Evolutionary conservation across 2,113 vertebrate genomes (phyloP).

Genomic region (Aptenodytes patagonicus): DNA sequence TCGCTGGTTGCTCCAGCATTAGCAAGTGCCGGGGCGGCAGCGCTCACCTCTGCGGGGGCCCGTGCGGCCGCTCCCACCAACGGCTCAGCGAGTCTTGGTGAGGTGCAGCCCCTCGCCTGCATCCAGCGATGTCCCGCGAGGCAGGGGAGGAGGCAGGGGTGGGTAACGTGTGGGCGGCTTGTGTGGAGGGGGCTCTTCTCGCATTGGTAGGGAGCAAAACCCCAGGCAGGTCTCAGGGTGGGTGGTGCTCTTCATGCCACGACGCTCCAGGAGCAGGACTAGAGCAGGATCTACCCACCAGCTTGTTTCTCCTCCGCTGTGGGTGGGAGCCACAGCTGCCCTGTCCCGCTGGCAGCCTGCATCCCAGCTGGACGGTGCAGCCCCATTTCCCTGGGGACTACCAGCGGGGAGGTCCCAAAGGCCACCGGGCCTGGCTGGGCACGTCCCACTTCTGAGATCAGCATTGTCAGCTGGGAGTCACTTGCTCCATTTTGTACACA

Average conservation of each 20-base stretch:
- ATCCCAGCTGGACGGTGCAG: neutral
- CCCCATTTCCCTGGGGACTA: neutral
- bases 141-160: neutral
- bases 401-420: neutral
- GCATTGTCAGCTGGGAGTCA: fast-evolving
- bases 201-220: fast-evolving
- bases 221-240: neutral
- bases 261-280: neutral
- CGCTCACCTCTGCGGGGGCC: neutral
- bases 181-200: no score
- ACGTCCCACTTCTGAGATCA: fast-evolving
- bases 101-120: neutral
- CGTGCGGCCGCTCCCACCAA: fast-evolving
- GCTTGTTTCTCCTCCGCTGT: neutral
- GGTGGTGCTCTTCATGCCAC: fast-evolving
- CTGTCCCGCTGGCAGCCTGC: fast-evolving
- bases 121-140: fast-evolving
- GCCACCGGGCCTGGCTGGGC: neutral
- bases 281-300: neutral
- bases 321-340: neutral
- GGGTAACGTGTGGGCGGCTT: fast-evolving
- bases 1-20: neutral
- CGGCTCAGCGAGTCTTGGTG: neutral
- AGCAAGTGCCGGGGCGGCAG: fast-evolving
- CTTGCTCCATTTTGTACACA: neutral